Percentiles rank a stretch among this genome's conserved stretches.
These are phyloP conservation scores for Amphiura filiformis DNA, from an alignment of 35 echinoderm and acorn worm species.

Conservation along the genomic window DNA sequence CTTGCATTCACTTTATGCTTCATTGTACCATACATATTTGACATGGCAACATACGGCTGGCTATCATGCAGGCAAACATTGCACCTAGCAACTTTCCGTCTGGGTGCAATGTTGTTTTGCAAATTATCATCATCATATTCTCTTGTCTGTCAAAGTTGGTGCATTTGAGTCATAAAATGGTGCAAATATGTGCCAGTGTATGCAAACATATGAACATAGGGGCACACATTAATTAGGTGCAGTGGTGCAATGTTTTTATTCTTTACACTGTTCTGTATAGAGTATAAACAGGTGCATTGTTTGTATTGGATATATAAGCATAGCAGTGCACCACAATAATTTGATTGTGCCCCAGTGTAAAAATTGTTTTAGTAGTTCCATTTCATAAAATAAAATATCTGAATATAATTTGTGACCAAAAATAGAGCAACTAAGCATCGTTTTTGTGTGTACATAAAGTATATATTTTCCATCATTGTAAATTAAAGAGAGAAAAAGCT, in stretches of 20 bases:
- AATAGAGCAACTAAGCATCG: neutral
- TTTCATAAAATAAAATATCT: neutral
- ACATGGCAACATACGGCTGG: neutral
- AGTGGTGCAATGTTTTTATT: too few relatives aligned
- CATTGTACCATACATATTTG: neutral
- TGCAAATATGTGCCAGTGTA: too few relatives aligned
- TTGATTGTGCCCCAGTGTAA: too few relatives aligned
- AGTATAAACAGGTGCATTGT: too few relatives aligned
- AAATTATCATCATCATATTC: neutral
- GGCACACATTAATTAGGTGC: too few relatives aligned
- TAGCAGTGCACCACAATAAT: neutral
- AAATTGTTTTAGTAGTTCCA: neutral
- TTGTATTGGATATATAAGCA: neutral
- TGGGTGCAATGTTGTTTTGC: neutral
- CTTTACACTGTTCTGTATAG: too few relatives aligned
- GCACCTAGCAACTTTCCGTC: neutral
- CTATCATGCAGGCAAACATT: neutral
- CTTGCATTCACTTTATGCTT: neutral
- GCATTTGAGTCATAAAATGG: too few relatives aligned
- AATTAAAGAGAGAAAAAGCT: neutral
- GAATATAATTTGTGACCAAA: too few relatives aligned
- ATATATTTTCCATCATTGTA: neutral
- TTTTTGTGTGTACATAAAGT: neutral
- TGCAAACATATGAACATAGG: too few relatives aligned
- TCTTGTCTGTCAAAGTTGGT: neutral